Conservation (phyloP, 2,797 vertebrate species). For the Crocidura indochinensis region DNA sequence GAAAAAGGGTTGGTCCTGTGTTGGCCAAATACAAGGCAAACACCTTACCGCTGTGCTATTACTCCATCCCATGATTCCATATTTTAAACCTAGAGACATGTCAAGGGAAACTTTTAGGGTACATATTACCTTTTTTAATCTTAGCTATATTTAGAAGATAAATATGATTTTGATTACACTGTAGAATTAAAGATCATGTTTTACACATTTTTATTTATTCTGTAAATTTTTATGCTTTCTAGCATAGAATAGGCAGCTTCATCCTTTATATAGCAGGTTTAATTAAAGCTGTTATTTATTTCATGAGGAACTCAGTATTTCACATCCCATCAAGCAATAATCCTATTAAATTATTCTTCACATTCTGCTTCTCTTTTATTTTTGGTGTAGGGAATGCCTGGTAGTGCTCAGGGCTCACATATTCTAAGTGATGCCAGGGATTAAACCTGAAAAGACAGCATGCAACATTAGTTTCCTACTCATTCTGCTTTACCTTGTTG, state of each 20-base stretch:
- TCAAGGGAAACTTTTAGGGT: background rate
- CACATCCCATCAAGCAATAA: background rate
- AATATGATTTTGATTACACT: conserved; percentile 44
- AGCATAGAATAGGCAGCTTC: background rate
- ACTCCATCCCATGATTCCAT: too few species aligned
- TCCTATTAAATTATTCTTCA: background rate
- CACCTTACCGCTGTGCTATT: too few species aligned
- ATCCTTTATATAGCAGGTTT: background rate
- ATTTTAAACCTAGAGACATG: background rate
- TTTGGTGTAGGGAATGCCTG: too few species aligned
- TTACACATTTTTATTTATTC: background rate
- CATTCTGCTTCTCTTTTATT: background rate
- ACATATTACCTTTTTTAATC: conserved; percentile 21
- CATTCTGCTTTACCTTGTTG: too few species aligned
- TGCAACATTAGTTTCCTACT: too few species aligned
- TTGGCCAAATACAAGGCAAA: too few species aligned
- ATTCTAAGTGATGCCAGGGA: too few species aligned
- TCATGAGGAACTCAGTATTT: background rate
- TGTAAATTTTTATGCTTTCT: conserved; percentile 15
- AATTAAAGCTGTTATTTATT: conserved; percentile 8
- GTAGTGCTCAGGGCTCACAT: too few species aligned
- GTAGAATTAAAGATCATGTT: conserved; percentile 32
- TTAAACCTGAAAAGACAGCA: too few species aligned
- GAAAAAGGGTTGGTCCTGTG: too few species aligned
- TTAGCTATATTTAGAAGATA: conserved; percentile 45